Evolutionary conservation across 2,797 vertebrate species (phyloP), one percentile per base, ranked within the genome.

Genomic region (Pipistrellus pygmaeus): DNA sequence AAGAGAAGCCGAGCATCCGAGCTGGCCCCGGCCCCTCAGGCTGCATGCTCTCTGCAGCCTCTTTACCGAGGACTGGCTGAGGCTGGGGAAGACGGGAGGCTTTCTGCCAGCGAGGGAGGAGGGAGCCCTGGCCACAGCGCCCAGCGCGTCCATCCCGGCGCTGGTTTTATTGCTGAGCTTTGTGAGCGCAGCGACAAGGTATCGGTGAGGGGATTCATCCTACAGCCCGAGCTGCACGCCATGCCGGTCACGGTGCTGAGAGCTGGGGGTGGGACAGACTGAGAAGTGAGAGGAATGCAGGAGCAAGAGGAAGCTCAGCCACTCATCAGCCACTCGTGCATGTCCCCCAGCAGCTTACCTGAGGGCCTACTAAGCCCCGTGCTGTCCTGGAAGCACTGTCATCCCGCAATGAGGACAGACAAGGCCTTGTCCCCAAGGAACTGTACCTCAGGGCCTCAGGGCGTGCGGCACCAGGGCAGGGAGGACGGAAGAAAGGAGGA

Each of bases 131-230:
- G 20, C 7, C 14, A 0, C 20, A 0, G 68, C 0, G n/a, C 21
- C 35, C 0, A 14, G 32, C n/a, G 5, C 0, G 5, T 8, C 7
- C n/a, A 21, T 2, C 66, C 8, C 72, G 57, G 51, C 1, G 0
- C 4, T 4, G 35, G 18, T 57, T 27, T 3, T 0, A 3, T 10
- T 10, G 15, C 2, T 62, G 27, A 46, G 51, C 35, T 51, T 51
- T 21, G 51, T 41, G 53, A 87, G 53, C 8, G 57, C 27, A 51
- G 55, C 64, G 53, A 38, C 11, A 0, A 35, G 57, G 35, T 6
- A 8, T n/a, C 2, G 10, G 5, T 55, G 13, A 60, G 46, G 53
- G 7, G 41, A 76, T 44, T 62, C 41, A 15, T 25, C 15, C 51
- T 55, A 13, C 3, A 5, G 4, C 57, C 68, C 21, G 30, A 41